Conservation (phyloP, 2,113 vertebrate species). For the Calyptomena viridis region DNA sequence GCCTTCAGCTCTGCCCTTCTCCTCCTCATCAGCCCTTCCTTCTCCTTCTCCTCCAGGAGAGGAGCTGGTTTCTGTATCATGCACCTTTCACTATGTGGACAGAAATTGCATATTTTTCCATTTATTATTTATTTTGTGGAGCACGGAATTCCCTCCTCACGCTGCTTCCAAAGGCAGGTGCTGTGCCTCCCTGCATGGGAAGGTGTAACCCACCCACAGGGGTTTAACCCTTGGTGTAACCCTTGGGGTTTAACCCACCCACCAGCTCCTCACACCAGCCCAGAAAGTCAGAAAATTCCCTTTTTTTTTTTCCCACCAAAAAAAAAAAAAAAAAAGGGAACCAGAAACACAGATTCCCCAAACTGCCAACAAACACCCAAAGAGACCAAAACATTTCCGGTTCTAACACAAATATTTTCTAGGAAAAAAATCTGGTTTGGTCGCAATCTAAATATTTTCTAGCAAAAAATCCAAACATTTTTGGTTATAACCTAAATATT, state of each 20-base stretch:
- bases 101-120: not conserved
- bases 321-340: not conserved
- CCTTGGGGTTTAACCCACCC: not conserved
- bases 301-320: too few species aligned
- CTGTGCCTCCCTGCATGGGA: not conserved
- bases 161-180: not conserved
- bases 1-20: not conserved
- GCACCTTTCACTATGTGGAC: not conserved
- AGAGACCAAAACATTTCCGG: not conserved
- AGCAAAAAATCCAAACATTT: not conserved
- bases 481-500: not conserved
- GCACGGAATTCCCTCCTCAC: not conserved
- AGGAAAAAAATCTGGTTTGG: not conserved
- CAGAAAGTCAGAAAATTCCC: not conserved
- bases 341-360: not conserved
- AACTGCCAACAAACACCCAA: not conserved
- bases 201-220: not conserved
- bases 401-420: not conserved
- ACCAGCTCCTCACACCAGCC: not conserved
- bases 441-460: not conserved
- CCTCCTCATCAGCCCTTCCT: not conserved
- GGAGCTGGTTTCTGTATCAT: accelerated
- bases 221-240: too few species aligned
- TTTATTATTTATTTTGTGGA: not conserved
- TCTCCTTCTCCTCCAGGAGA: not conserved